A percentile compares a stretch with the other conserved stretches of the same genome.
Evolutionary conservation across 2,797 vertebrate species (phyloP).

Genomic region (Spinibarbus caldwelli): DNA sequence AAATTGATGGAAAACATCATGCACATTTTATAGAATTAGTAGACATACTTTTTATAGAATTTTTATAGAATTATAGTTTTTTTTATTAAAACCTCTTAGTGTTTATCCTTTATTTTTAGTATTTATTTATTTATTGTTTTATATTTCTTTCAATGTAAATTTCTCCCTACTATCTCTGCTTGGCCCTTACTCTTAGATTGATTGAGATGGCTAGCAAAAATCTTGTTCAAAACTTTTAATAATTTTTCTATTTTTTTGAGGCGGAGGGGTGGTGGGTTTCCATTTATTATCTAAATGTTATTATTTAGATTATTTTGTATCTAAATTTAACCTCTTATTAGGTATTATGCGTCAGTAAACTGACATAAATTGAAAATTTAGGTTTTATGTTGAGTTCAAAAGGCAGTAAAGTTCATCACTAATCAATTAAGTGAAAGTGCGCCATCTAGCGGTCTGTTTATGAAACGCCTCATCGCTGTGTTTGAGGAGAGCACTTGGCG

Average conservation of each 20-base stretch:
- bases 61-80: too few relatives aligned
- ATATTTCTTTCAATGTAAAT: background rate
- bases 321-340: background rate
- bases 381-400: background rate
- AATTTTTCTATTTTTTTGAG: background rate
- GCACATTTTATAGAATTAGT: too few relatives aligned
- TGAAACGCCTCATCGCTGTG: background rate
- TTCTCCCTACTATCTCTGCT: background rate
- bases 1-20: too few relatives aligned
- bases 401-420: too few relatives aligned
- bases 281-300: background rate
- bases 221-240: background rate
- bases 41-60: too few relatives aligned
- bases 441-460: constrained; percentile 24
- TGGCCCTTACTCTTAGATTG: too few relatives aligned
- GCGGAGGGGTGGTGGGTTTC: background rate
- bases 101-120: background rate
- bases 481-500: constrained; percentile 15
- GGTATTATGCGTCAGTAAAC: too few relatives aligned
- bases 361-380: too few relatives aligned
- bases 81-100: background rate
- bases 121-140: background rate
- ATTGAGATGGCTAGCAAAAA: background rate
- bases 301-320: background rate
- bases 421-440: background rate